Evolutionary conservation across 1,140 invertebrate genomes (phyloP).

Genomic region (Aphelinus atriplicis): DNA sequence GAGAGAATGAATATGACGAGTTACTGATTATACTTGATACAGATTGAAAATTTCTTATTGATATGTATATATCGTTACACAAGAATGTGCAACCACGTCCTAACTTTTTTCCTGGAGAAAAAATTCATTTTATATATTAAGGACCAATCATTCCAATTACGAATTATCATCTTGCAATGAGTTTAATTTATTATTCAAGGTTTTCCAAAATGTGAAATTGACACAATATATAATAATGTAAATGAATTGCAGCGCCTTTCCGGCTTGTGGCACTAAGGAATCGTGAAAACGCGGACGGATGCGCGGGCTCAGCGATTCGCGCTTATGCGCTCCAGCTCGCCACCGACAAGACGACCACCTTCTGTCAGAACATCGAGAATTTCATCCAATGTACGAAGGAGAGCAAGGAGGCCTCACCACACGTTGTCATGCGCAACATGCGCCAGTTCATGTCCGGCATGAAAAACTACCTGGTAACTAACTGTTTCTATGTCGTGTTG

Average conservation of each 20-base stretch:
- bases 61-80: too few relatives aligned
- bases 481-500: too few relatives aligned
- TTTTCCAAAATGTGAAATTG: neutral
- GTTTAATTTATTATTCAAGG: neutral
- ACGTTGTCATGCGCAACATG: conserved; percentile 91
- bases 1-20: too few relatives aligned
- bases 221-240: conserved; percentile 4
- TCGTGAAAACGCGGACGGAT: conserved; percentile 61
- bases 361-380: conserved; percentile 90
- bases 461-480: conserved; percentile 86
- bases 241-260: conserved; percentile 72
- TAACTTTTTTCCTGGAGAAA: too few relatives aligned
- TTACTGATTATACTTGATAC: too few relatives aligned
- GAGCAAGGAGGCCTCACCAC: conserved; percentile 86
- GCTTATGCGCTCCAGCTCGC: conserved; percentile 84
- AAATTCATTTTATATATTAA: too few relatives aligned
- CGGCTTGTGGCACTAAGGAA: conserved; percentile 76
- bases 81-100: too few relatives aligned
- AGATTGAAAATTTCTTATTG: too few relatives aligned
- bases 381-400: conserved; percentile 95
- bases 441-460: conserved; percentile 97
- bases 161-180: conserved; percentile 25
- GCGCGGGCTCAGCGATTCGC: conserved; percentile 73
- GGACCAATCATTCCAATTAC: too few relatives aligned
- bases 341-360: conserved; percentile 85